Evolutionary conservation across 2,797 vertebrate species (phyloP).

Genomic region (Mionectes olivaceus): DNA sequence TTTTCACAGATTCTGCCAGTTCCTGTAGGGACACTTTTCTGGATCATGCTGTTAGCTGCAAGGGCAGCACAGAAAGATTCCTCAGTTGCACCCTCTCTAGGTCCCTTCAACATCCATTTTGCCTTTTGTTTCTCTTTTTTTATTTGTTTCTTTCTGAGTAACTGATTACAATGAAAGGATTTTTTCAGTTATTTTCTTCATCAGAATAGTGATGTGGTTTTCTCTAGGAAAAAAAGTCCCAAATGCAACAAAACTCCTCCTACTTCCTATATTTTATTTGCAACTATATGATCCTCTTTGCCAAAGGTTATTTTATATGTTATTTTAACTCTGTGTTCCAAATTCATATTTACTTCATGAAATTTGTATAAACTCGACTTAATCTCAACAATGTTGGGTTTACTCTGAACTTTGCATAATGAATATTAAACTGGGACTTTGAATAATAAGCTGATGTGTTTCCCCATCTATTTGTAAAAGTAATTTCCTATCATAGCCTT

Average conservation of each 20-base stretch:
- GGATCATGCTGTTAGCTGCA: not conserved
- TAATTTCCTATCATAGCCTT: not conserved
- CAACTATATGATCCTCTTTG: not conserved
- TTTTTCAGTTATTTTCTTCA: not conserved
- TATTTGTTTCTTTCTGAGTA: not conserved
- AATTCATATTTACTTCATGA: not conserved
- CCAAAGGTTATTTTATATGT: not conserved
- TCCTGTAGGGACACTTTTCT: conserved; percentile 26
- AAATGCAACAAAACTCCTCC: not conserved
- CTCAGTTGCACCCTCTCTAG: not conserved
- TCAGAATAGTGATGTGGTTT: not conserved
- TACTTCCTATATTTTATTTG: not conserved
- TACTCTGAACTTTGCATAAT: not conserved
- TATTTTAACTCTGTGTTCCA: not conserved
- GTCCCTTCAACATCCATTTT: not conserved
- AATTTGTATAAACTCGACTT: not conserved
- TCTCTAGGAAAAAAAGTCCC: not conserved
- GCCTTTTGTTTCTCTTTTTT: not conserved
- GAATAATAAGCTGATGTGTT: not conserved
- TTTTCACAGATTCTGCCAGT: conserved; percentile 50
- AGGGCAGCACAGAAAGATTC: not conserved
- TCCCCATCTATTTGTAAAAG: not conserved
- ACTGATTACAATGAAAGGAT: not conserved
- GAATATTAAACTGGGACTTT: not conserved
- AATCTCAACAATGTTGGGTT: not conserved